Evolutionary conservation across 2,888 invertebrate genomes (phyloP).

Genomic region (Oxyteleia sp.): DNA sequence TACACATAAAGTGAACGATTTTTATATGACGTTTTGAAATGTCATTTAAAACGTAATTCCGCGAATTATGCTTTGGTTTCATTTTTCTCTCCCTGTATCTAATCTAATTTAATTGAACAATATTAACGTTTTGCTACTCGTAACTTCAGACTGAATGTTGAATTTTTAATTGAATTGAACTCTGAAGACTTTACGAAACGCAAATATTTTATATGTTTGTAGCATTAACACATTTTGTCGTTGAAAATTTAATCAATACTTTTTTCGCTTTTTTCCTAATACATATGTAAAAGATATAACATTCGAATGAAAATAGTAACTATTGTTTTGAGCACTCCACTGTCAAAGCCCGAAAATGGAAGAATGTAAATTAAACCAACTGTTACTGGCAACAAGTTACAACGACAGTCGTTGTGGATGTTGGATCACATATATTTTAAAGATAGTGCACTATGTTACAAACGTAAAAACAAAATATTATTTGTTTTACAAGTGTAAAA

Average conservation of each 20-base stretch:
- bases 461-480: neutral
- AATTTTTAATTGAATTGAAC: too few species aligned
- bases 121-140: neutral
- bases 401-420: slow-evolving; percentile 1
- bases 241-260: too few species aligned
- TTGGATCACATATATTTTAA: slow-evolving; percentile 8
- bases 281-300: neutral
- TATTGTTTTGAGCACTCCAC: slow-evolving; percentile 18
- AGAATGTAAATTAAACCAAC: slow-evolving; percentile 32
- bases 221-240: too few species aligned
- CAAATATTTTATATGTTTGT: too few species aligned
- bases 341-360: slow-evolving; percentile 16
- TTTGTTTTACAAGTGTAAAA: neutral
- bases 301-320: slow-evolving; percentile 19
- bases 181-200: too few species aligned
- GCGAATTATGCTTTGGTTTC: slow-evolving; percentile 3
- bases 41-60: slow-evolving; percentile 21
- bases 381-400: slow-evolving; percentile 40
- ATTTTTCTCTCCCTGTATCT: neutral
- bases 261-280: neutral
- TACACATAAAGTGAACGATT: slow-evolving; percentile 26
- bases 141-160: neutral
- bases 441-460: neutral
- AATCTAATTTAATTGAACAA: neutral
- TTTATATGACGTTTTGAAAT: slow-evolving; percentile 33